Evolutionary conservation across 2,888 invertebrate genomes (phyloP), one percentile per base, ranked within the genome.

Genomic region (Netelia inedita): DNA sequence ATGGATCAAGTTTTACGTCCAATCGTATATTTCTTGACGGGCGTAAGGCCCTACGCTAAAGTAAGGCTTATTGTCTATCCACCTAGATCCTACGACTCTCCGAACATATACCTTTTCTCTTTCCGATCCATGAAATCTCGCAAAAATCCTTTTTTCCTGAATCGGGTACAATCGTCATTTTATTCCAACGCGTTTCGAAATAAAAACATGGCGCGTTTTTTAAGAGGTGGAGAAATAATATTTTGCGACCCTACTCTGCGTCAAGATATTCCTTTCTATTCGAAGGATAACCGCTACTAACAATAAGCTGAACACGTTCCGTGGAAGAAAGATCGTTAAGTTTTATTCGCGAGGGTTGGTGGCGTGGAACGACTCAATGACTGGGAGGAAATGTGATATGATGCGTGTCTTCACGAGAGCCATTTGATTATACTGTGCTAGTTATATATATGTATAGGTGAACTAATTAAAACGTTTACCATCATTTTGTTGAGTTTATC

Each of bases 1-100:
- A 65, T 43, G 57, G 57, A 72, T 72, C 72, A 66, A 72, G 57
- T 72, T 79, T 72, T 55, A 72, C 79, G 72, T 72, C 41, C 65
- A 66, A 57, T 23, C 72, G 16, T 73, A 57, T 28, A 19, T 41
- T 55, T 43, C 23, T 73, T 57, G 9, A 28, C 23, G 35, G 0
- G 19, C 11, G 28, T 11, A 46, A 6, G 65, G 16, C 28, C 3
- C 16, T 41, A 28, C 11, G 9, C 28, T 43, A 10, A 16, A 16
- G 1, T 28, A 57, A 46, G 57, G 28, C 41, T 79, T 79, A 79
- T 63, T 65, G 53, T 53, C 16, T 23, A 71, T 35, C 14, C 41
- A 8, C 35, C 11, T 23, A 23, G 14, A n/a, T 23, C 21, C 16
- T 59, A 19, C 28, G 5, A 28, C 5, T 41, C n/a, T 23, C 46